Evolutionary conservation across 2,888 invertebrate species (phyloP).

Genomic region (Disparrhopalites patrizii): DNA sequence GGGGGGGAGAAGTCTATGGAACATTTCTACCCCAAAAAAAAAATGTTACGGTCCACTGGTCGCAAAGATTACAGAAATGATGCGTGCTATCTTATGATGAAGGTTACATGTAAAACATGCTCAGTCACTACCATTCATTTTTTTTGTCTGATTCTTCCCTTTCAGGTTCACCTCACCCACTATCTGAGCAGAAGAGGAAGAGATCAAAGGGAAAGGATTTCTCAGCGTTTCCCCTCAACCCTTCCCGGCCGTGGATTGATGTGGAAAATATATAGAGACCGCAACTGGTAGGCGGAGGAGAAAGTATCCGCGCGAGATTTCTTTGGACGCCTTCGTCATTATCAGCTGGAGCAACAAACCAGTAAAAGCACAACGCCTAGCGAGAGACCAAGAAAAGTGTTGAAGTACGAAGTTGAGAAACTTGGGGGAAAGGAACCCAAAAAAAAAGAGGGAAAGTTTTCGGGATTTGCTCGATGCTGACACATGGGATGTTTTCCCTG

Average conservation of each 20-base stretch:
- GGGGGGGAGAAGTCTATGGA: too few relatives aligned
- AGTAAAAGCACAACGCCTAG: too few relatives aligned
- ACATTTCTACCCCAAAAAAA: too few relatives aligned
- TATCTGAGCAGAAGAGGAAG: neutral
- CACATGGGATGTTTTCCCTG: slow-evolving; percentile 26
- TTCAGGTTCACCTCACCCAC: slow-evolving; percentile 18
- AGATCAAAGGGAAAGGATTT: neutral
- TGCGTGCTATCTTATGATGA: slow-evolving; percentile 8
- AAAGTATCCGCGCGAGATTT: too few relatives aligned
- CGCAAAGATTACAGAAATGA: slow-evolving; percentile 31
- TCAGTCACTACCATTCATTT: slow-evolving; percentile 8
- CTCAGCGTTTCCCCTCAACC: too few relatives aligned
- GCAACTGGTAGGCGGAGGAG: too few relatives aligned
- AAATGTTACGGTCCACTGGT: slow-evolving; percentile 31
- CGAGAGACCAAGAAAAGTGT: too few relatives aligned
- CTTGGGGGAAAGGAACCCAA: neutral
- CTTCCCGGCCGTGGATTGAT: too few relatives aligned
- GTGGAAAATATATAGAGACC: too few relatives aligned
- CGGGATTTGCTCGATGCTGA: slow-evolving; percentile 24
- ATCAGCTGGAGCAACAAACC: too few relatives aligned
- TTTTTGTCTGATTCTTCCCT: slow-evolving; percentile 24
- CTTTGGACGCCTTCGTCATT: too few relatives aligned
- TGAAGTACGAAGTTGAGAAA: neutral
- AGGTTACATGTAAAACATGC: neutral
- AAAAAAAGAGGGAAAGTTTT: slow-evolving; percentile 16